Evolutionary conservation across 1,140 invertebrate species (phyloP), one percentile per base, ranked within the genome.

Genomic region (Drosophila oshimai): DNA sequence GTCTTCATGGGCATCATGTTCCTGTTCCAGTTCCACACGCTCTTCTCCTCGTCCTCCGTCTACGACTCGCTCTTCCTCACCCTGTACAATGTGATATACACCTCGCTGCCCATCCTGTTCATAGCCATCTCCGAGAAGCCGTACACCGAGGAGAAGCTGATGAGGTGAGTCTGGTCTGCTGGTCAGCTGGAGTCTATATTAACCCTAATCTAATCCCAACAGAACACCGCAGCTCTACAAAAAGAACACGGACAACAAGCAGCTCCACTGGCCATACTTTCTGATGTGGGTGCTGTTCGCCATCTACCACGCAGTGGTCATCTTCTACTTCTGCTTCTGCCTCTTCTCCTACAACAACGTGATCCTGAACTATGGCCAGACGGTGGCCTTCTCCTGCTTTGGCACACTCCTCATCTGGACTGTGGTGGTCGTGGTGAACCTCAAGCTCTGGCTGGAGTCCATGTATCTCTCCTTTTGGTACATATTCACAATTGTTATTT

Each of bases 61-160:
- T 96, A 95, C 74, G 94, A 96, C 73, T 94, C 94, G 1, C 81
- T 95, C 62, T 96, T 94, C 74, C 91, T 97, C 28, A 96, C 95
- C 51, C 90, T 94, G 34, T 96, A 94, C 90, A 97, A 97, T 89
- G 92, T 96, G 29, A 78, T 95, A 15, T 96, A 96, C 75, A 95
- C 95, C 0, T 94, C 95, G 2, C 58, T 94, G 44, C 96, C 95
- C 1, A 93, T 95, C 44, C 88, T 96, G 6, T 68, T 95, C 0
- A 95, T 94, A 50, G 94, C 95, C 3, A 91, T 96, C 13, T 93
- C 95, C 1, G 96, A 96, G 70, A 95, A 96, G 73, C 92, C 94
- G 42, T 93, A 94, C 76, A 90, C 92, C 0, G 92, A 93, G 2
- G 75, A 92, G 12, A 89, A 91, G 17, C 91, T 98, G 0, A 86